These are phyloP conservation scores for Acanthis flammea DNA, from an alignment of 2,797 vertebrate genomes.

Conservation along the genomic window DNA sequence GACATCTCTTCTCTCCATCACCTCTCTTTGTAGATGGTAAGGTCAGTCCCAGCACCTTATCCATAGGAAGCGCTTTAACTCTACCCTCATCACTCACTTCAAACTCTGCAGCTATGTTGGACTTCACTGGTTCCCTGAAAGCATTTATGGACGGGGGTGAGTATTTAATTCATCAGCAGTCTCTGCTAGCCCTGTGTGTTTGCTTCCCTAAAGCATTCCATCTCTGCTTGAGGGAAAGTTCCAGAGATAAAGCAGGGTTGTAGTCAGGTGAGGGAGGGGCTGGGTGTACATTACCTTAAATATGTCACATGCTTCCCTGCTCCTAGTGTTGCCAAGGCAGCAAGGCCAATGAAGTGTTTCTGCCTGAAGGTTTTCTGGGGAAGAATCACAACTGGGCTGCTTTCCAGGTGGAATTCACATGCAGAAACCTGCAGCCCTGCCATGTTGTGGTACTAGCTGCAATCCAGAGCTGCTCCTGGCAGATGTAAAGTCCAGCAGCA, in stretches of 20 bases:
- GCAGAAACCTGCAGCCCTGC: conserved; percentile 36
- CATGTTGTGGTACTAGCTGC: background rate
- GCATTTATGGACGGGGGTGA: conserved; percentile 85
- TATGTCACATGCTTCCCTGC: conserved; percentile 44
- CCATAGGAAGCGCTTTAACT: conserved; percentile 79
- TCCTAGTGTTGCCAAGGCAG: conserved; percentile 51
- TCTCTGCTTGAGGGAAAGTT: background rate
- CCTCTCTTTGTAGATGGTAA: conserved; percentile 82
- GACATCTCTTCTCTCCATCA: conserved; percentile 33
- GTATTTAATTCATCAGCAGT: conserved; percentile 10
- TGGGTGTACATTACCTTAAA: conserved; percentile 27
- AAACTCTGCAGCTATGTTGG: conserved; percentile 81
- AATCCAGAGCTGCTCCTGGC: background rate
- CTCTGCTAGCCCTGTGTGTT: background rate
- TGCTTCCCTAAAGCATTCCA: background rate
- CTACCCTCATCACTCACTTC: conserved; percentile 78
- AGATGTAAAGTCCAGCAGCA: background rate
- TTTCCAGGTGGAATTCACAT: conserved; percentile 38
- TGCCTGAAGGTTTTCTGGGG: conserved; percentile 41
- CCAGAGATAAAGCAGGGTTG: conserved; percentile 28
- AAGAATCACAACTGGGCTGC: conserved; percentile 3
- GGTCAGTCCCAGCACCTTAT: conserved; percentile 77
- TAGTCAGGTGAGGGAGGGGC: conserved; percentile 57
- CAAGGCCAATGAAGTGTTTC: conserved; percentile 19
- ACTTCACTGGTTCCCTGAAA: conserved; percentile 85